These are phyloP conservation scores for Coluber constrictor DNA, from an alignment of 2,797 vertebrate genomes.

Conservation along the genomic window DNA sequence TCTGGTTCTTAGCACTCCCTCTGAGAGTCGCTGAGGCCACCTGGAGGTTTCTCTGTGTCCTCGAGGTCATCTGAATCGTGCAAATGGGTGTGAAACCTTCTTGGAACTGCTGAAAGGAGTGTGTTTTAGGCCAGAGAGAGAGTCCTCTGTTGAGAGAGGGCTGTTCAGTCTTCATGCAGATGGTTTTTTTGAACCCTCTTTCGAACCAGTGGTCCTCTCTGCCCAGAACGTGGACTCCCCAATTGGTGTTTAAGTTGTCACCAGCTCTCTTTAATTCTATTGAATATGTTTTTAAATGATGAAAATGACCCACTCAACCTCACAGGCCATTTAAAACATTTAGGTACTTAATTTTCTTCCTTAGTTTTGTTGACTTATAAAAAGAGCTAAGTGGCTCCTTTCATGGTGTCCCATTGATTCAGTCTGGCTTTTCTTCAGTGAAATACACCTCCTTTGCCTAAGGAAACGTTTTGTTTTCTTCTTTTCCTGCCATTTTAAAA, in stretches of 20 bases:
- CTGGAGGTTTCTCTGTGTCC: no score
- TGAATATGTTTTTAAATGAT: slow-evolving; percentile 8
- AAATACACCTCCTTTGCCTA: slow-evolving; percentile 84
- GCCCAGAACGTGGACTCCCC: neutral
- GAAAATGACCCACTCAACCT: slow-evolving; percentile 45
- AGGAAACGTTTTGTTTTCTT: slow-evolving; percentile 88
- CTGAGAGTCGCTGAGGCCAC: no score
- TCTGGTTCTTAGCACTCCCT: no score
- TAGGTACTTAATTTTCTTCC: slow-evolving; percentile 68
- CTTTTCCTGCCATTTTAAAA: slow-evolving; percentile 74
- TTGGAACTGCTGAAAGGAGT: neutral
- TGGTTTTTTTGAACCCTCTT: neutral
- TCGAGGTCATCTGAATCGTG: neutral
- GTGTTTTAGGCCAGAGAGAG: neutral
- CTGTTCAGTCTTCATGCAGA: neutral
- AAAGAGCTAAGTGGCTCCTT: slow-evolving; percentile 67
- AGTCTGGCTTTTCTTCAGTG: slow-evolving; percentile 58
- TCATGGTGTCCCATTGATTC: slow-evolving; percentile 87
- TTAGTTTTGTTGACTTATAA: slow-evolving; percentile 67
- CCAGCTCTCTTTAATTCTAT: neutral
- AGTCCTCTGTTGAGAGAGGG: no score
- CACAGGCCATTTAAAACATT: slow-evolving; percentile 47
- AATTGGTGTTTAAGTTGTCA: neutral
- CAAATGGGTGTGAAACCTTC: neutral
- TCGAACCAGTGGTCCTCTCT: neutral